Evolutionary conservation across 2,113 vertebrate species (phyloP), one percentile per base, ranked within the genome.

Genomic region (Gavialis gangeticus): DNA sequence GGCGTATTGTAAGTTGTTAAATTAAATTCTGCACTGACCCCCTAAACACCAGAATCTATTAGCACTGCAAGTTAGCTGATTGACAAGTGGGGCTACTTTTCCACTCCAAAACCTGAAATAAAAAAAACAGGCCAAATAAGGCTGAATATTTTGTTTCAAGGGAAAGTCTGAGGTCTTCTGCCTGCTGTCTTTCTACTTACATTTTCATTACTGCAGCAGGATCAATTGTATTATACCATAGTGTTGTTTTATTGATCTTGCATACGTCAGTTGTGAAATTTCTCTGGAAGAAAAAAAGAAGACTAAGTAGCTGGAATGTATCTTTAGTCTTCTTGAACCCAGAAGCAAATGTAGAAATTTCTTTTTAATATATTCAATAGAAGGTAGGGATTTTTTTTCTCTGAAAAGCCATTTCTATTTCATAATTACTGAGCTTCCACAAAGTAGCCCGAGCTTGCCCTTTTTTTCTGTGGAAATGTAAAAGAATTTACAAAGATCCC

Each of bases 1-100:
- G 97, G 95, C 90, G 97, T 98, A 98, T 98, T 98, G 98, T 98
- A 95, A 98, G 97, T 96, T 95, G 97, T 96, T 98, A 97, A 98
- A 98, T 98, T 98, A 97, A 98, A 98, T 98, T 98, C 98, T 87
- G 94, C 5, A 62, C 97, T 97, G 98, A 97, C 96, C 95, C 97
- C 96, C 96, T 87, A 97, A 98, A 97, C 95, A 97, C 97, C 97
- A 97, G 98, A 98, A 97, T 98, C 97, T 96, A 98, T 98, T 98
- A 98, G 98, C 37, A 34, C 84, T 93, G 97, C 91, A 96, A 98
- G 97, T 96, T 97, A 93, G 96, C 97, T 98, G 98, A 97, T 98
- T 98, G 98, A 98, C 98, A 98, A 98, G 93, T 81, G 85, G 92
- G 90, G 87, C 96, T 98, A 88, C 95, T 98, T 97, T 96, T 96